These are phyloP conservation scores for Phyllostomus hastatus DNA, from an alignment of 2,113 vertebrate species.

Conservation along the genomic window DNA sequence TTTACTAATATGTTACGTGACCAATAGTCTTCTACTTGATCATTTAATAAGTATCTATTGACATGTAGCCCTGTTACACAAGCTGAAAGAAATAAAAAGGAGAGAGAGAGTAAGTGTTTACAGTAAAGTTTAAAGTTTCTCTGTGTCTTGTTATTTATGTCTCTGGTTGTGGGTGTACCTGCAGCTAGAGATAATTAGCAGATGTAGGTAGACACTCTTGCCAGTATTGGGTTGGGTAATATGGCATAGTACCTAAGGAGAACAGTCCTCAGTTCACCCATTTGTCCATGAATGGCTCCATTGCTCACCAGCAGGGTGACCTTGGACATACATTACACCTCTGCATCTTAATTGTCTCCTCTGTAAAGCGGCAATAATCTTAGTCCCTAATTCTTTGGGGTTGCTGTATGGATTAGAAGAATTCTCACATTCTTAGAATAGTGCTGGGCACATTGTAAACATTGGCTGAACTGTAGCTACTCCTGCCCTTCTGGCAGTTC, in stretches of 20 bases:
- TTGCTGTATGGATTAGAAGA: neutral
- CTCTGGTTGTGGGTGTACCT: neutral
- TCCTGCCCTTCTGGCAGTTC: neutral
- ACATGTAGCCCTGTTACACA: neutral
- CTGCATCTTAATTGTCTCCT: neutral
- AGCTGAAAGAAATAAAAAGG: neutral
- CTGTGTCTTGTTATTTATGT: fast-evolving
- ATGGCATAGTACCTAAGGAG: neutral
- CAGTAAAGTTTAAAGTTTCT: neutral
- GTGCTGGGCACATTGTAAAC: fast-evolving
- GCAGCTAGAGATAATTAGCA: fast-evolving
- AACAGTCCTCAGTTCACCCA: neutral
- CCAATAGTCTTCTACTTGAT: neutral
- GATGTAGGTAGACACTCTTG: fast-evolving
- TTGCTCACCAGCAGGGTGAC: no score
- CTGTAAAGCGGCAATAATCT: neutral
- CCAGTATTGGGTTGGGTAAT: fast-evolving
- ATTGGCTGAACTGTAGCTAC: no score
- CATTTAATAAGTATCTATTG: neutral
- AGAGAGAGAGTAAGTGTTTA: neutral
- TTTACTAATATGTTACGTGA: neutral
- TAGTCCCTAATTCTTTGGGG: neutral
- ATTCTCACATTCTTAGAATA: neutral
- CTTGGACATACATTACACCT: neutral
- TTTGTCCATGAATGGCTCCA: neutral